Evolutionary conservation across 2,888 invertebrate species (phyloP).

Genomic region (Spisula subtruncata): DNA sequence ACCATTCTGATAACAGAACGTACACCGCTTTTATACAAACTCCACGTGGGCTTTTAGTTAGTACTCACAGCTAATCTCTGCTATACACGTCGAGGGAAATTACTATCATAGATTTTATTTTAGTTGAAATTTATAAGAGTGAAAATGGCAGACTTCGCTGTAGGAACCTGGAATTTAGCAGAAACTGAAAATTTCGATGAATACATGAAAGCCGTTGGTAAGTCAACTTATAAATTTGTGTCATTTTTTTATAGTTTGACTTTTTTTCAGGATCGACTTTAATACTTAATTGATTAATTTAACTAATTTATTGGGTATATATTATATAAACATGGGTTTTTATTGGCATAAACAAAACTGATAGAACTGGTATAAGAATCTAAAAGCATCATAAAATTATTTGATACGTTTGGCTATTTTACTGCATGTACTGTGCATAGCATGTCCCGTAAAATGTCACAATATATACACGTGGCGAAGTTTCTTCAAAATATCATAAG

Average conservation of each 20-base stretch:
- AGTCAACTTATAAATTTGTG: background rate
- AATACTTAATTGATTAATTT: no score
- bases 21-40: background rate
- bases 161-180: conserved; percentile 61
- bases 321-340: no score
- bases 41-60: background rate
- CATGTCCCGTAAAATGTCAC: no score
- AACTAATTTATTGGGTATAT: no score
- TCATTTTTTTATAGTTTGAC: background rate
- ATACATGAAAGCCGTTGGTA: conserved; percentile 70
- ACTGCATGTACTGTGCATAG: no score
- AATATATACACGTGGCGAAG: no score
- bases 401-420: no score
- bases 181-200: conserved; percentile 67
- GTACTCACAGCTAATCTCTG: background rate
- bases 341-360: no score
- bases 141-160: conserved; percentile 65
- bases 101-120: background rate
- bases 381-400: no score
- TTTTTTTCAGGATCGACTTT: background rate
- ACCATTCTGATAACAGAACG: conserved; percentile 11
- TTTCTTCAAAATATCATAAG: no score
- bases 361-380: no score
- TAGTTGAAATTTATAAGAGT: background rate
- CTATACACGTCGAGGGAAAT: background rate